phyloP scores from a whole-genome alignment of 2,113 vertebrate species.

The Cyanistes caeruleus region DNA sequence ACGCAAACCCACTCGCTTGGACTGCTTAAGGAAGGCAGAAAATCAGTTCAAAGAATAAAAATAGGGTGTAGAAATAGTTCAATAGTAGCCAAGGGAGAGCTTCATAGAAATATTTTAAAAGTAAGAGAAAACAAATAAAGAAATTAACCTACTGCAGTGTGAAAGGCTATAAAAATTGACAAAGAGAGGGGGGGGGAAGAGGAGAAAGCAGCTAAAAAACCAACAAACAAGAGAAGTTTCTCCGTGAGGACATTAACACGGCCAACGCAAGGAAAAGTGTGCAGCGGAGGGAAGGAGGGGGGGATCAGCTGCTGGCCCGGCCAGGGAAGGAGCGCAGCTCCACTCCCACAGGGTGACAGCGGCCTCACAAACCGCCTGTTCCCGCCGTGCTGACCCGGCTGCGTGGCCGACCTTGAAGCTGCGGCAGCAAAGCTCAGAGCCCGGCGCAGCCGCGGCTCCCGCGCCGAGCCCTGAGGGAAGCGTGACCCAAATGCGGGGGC shows the following conservation, averaged over 20 bases:
- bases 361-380: accelerated
- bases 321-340: background rate
- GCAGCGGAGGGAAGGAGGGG: background rate
- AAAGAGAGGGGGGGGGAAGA: accelerated
- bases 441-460: accelerated
- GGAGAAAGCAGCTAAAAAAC: background rate
- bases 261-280: background rate
- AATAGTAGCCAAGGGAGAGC: background rate
- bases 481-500: accelerated
- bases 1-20: background rate
- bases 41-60: background rate
- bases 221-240: background rate
- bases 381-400: background rate
- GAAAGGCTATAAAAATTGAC: background rate
- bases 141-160: background rate
- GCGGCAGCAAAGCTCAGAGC: accelerated
- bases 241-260: background rate
- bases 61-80: background rate
- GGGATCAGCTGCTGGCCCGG: background rate
- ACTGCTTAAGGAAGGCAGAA: background rate
- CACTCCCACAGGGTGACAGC: background rate
- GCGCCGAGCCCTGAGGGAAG: background rate
- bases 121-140: background rate
- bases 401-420: accelerated
- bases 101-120: background rate